A percentile compares a stretch with the other conserved stretches of the same genome.
Conservation (phyloP, 2,888 invertebrate genomes). For the Pollenia amentaria region DNA sequence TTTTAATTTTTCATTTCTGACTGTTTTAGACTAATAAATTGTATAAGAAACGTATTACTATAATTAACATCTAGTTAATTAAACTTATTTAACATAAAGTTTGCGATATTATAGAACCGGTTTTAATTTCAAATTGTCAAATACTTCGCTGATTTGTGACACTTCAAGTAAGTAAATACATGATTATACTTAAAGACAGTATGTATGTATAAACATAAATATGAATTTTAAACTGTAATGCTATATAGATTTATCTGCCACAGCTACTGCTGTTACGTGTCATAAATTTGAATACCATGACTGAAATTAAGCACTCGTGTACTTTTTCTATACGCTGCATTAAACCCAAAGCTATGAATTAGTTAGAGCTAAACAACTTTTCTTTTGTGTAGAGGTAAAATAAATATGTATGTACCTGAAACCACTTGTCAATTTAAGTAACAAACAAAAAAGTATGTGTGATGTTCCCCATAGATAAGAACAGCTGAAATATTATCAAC, state of each 20-base stretch:
- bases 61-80: background rate
- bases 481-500: constrained; percentile 67
- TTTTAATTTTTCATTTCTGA: constrained; percentile 8
- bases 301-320: constrained; percentile 56
- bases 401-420: background rate
- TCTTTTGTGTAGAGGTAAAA: constrained; percentile 12
- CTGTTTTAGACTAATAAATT: constrained; percentile 25
- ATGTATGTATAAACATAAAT: background rate
- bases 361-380: constrained; percentile 57
- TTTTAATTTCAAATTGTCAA: constrained; percentile 9
- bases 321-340: constrained; percentile 20
- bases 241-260: constrained; percentile 62
- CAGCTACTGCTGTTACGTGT: constrained; percentile 70
- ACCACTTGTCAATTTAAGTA: constrained; percentile 59
- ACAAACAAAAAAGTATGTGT: constrained; percentile 48
- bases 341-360: constrained; percentile 48
- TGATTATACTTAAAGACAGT: background rate
- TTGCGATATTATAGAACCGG: background rate
- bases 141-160: constrained; percentile 29
- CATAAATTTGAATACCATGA: constrained; percentile 65
- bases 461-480: constrained; percentile 70
- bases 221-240: background rate
- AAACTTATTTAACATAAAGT: background rate
- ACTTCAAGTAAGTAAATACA: constrained; percentile 5
- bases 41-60: background rate